Base-by-base conservation (phyloP, 1,140 invertebrate species). In the Dinoponera quadriceps region DNA sequence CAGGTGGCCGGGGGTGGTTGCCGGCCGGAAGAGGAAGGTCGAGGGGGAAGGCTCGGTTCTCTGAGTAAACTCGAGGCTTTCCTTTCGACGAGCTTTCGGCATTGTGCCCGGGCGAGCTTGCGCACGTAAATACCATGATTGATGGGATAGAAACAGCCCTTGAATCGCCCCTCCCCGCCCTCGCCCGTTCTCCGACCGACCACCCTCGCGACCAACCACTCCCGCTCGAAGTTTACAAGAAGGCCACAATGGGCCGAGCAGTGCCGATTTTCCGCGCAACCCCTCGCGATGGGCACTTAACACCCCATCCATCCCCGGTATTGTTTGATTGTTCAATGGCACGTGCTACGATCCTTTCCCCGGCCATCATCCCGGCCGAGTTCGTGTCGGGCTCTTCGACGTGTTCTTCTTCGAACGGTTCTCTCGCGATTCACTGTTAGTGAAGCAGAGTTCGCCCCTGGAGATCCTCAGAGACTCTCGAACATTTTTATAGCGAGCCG, bases 101-200 rank as follows among this genome's bases (percentile, higher is more conserved):
- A 88, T 90, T 91, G 88, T 91, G 82, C 82, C 55, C 62, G 33
- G 75, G 71, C 65, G 33, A 82, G 86, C 78, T 77, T 38, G 80
- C 25, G 73, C 87, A 73, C 82, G 89, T 91, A 92, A 91, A 92
- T 92, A 91, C 90, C 86, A 91, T 92, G 91, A 91, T 92, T 92
- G 91, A 92, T 92, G 90, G 86, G 85, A 83, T 86, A 91, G 86
- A 91, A 88, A 91, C 89, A 90, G 85, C 90, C 78, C 87, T 85
- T 85, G 85, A 90, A 88, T 90, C 87, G 83, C 62, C 84, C 57
- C 66, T 74, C 48, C 16, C 16, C 27, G 9, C 48, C 29, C 57
- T 55, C 48, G 27, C 51, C 57, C 57, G 33, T 27, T 4, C 33
- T 74, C 51, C 57, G 14, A 9, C 82, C 81, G 69, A 82, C 83